These are phyloP conservation scores for Mandrillus leucophaeus DNA, from an alignment of 2,113 vertebrate species.

Conservation along the genomic window DNA sequence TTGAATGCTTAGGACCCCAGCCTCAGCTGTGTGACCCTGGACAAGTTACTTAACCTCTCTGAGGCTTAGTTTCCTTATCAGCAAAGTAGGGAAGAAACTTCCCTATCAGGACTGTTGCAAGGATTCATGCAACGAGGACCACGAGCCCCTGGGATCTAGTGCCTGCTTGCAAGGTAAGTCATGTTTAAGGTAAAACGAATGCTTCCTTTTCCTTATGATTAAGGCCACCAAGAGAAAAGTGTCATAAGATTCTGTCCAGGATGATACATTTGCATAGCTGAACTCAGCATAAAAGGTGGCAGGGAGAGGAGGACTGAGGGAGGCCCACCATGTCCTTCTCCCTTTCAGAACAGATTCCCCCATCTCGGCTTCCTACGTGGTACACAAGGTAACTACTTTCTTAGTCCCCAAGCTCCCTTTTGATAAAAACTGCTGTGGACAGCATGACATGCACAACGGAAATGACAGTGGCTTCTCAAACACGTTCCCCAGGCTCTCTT, in stretches of 20 bases:
- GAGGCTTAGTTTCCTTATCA: not conserved
- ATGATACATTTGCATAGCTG: not conserved
- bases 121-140: not conserved
- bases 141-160: not conserved
- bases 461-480: not conserved
- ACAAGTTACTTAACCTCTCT: not conserved
- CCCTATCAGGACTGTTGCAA: not conserved
- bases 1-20: not conserved
- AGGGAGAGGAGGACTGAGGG: not conserved
- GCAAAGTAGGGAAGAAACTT: not conserved
- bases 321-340: not conserved
- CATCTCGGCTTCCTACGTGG: not conserved
- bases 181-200: not conserved
- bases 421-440: not conserved
- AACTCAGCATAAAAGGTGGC: not conserved
- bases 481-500: not conserved
- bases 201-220: not conserved
- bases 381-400: not conserved
- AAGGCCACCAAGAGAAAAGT: not conserved
- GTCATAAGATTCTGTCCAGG: not conserved
- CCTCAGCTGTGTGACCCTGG: not conserved
- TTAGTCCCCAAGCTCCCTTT: not conserved
- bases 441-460: accelerated
- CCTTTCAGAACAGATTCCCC: not conserved
- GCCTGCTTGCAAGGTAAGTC: too few relatives aligned